Evolutionary conservation across 2,888 invertebrate species (phyloP).

Genomic region (Andrena trimmerana): DNA sequence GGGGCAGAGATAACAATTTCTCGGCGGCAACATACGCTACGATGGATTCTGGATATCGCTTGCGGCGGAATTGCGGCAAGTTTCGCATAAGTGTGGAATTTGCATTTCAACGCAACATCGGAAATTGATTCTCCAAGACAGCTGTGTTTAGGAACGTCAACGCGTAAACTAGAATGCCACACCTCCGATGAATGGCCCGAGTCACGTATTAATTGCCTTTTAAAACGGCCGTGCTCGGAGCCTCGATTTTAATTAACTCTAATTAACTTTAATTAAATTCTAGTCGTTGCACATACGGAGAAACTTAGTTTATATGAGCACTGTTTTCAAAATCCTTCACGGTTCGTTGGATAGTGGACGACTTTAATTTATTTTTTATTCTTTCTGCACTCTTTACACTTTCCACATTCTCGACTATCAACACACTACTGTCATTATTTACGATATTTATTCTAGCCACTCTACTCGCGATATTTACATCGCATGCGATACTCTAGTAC

Average conservation of each 20-base stretch:
- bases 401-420: too few relatives aligned
- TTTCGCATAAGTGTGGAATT: conserved; percentile 20
- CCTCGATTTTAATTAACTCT: background rate
- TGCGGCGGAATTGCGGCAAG: conserved; percentile 14
- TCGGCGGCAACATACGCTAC: conserved; percentile 20
- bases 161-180: too few relatives aligned
- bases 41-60: background rate
- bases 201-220: background rate
- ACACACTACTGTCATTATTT: too few relatives aligned
- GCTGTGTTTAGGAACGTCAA: background rate
- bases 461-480: too few relatives aligned
- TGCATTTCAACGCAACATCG: background rate
- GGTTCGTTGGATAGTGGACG: too few relatives aligned
- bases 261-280: too few relatives aligned
- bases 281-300: background rate
- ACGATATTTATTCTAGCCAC: too few relatives aligned
- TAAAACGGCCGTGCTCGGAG: too few relatives aligned
- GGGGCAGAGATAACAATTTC: conserved; percentile 53
- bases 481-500: too few relatives aligned
- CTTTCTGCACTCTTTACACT: too few relatives aligned
- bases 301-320: background rate
- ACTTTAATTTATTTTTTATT: too few relatives aligned
- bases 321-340: background rate
- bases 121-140: conserved; percentile 25
- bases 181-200: too few relatives aligned